phyloP scores from a whole-genome alignment of 1,140 invertebrate species.

The Alviniconcha marisindica region DNA sequence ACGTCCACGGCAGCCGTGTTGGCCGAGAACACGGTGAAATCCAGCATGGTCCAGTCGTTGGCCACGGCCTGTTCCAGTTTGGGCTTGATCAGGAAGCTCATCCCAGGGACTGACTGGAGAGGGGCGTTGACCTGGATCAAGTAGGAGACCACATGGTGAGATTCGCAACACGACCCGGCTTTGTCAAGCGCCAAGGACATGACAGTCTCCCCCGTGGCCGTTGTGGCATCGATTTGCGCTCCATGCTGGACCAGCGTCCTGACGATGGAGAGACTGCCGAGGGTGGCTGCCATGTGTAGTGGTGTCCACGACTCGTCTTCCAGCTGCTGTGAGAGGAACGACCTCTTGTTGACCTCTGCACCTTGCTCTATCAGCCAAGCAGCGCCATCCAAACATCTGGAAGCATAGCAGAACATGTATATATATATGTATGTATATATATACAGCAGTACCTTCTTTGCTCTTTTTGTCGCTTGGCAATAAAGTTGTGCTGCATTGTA shows the following conservation, averaged over 20 bases:
- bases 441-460: too few species aligned
- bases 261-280: background rate
- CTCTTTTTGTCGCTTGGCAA: too few species aligned
- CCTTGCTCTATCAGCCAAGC: background rate
- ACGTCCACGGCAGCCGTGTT: background rate
- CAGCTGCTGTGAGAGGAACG: background rate
- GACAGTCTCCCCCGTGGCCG: background rate
- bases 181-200: background rate
- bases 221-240: background rate
- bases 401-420: too few species aligned
- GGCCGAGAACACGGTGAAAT: background rate
- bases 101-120: background rate
- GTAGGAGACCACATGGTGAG: background rate
- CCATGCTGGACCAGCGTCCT: background rate
- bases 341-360: background rate
- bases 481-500: too few species aligned
- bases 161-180: background rate
- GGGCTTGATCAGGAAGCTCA: background rate
- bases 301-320: constrained; percentile 12
- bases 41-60: background rate
- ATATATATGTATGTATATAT: too few species aligned
- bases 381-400: background rate
- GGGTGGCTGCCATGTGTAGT: background rate
- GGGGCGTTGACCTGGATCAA: background rate
- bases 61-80: background rate